These are phyloP conservation scores for Daktulosphaira vitifoliae DNA, from an alignment of 1,140 invertebrate species.

Conservation along the genomic window DNA sequence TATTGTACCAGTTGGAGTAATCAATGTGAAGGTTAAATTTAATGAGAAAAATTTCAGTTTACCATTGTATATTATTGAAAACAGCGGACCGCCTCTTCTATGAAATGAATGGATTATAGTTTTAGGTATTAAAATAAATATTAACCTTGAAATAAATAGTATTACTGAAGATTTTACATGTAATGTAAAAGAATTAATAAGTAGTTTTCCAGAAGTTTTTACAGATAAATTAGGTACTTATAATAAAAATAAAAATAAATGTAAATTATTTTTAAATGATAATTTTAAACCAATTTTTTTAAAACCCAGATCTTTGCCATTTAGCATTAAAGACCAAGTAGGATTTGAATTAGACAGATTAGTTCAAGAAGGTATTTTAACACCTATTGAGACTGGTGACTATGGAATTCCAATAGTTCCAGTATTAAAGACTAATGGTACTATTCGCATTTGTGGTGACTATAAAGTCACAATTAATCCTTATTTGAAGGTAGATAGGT, in stretches of 20 bases:
- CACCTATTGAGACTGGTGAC: too few relatives aligned
- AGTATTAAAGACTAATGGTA: constrained; percentile 45
- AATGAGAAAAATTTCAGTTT: neutral
- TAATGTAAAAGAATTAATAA: too few relatives aligned
- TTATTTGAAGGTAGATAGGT: constrained; percentile 22
- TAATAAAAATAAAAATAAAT: constrained; percentile 1
- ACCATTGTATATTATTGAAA: too few relatives aligned
- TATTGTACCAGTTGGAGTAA: too few relatives aligned
- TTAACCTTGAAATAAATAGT: constrained; percentile 8
- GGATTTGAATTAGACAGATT: too few relatives aligned
- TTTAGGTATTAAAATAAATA: too few relatives aligned
- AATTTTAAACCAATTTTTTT: constrained; percentile 39
- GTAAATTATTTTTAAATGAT: constrained; percentile 9
- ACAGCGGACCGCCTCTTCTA: too few relatives aligned
- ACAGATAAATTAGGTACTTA: too few relatives aligned
- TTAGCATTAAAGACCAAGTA: constrained; percentile 37
- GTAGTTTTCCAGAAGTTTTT: too few relatives aligned
- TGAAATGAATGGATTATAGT: too few relatives aligned
- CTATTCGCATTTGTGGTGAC: constrained; percentile 46
- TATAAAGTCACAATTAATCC: constrained; percentile 46
- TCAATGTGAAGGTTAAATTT: constrained; percentile 13
- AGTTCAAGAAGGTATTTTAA: too few relatives aligned
- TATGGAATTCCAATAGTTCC: constrained; percentile 49
- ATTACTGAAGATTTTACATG: constrained; percentile 20
- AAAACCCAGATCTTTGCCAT: constrained; percentile 41